Base-by-base conservation (phyloP, 2,113 vertebrate genomes). In the Hemiscyllium ocellatum region DNA sequence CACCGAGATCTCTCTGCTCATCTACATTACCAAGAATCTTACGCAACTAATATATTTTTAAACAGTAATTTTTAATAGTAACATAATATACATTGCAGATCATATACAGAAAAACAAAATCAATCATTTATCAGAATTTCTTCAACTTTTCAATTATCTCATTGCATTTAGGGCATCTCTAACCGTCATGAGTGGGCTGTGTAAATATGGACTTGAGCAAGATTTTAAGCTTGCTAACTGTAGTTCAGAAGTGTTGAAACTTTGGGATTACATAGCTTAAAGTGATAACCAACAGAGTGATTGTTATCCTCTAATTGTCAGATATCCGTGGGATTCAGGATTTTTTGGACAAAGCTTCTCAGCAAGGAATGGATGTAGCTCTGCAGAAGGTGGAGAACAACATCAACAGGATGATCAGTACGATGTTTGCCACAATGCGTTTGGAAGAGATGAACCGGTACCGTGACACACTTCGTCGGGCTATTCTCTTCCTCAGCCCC, bases 341-440 rank as follows among this genome's bases (percentile, higher is more conserved):
- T 96, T 99, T 99, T 97, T 97, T 99, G 97, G 99, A 99, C 97
- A 98, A 97, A 97, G 98, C 98, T 0, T 99, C 99, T 96, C 99
- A 99, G 97, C 99, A 99, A 96, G 99, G 99, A 96, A 99, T 99
- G 99, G 99, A 99, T 83, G 98, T 99, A 89, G 99, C 99, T n/a
- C 98, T 99, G 96, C 99, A 99, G 97, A 99, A 99, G 96, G 99
- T 99, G 96, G 99, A 99, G 97, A 98, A 98, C 96, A 99, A 99
- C 96, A 99, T 99, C 97, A 99, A 99, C 97, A 99, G 98, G 97
- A 99, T 99, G 99, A 99, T 99, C 97, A 99, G 99, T 0, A 98
- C 98, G 66, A 98, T 99, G 97, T 99, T 99, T 97, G 98, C 98
- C 89, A 99, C 98, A 20, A 98, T 99, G 98, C 97, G 99, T 12